Percentiles rank a stretch among this genome's conserved stretches.
Conservation (phyloP, 2,797 vertebrate species). For the Cygnus olor region DNA sequence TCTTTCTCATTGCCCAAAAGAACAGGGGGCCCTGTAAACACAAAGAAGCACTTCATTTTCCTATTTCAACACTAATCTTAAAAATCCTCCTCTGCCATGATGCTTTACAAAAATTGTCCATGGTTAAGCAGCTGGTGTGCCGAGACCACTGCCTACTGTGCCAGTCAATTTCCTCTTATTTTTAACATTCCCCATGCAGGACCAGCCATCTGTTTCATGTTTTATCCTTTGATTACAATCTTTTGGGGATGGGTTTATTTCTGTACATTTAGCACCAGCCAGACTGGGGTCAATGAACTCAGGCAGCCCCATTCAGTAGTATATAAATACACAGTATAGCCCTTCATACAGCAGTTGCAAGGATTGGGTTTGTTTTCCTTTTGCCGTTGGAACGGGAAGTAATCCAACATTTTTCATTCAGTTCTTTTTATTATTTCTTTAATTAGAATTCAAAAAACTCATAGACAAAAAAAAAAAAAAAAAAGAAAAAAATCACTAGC, state of each 20-base stretch:
- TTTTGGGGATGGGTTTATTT: conserved; percentile 63
- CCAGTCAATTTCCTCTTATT: conserved; percentile 70
- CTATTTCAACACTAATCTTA: neutral
- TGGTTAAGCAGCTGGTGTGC: conserved; percentile 54
- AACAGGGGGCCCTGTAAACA: neutral
- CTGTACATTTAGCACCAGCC: conserved; percentile 36
- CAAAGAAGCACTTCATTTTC: neutral
- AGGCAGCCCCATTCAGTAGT: conserved; percentile 29
- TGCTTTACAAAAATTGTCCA: conserved; percentile 14
- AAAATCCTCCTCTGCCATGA: conserved; percentile 14
- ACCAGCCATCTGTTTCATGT: conserved; percentile 63
- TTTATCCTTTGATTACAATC: conserved; percentile 55
- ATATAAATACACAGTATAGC: conserved; percentile 30
- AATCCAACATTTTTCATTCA: neutral
- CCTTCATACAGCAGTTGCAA: neutral
- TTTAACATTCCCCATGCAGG: conserved; percentile 57
- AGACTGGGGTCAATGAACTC: conserved; percentile 39
- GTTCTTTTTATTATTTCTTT: neutral
- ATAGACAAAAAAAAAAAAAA: neutral
- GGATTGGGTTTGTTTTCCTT: neutral
- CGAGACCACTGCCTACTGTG: conserved; percentile 60
- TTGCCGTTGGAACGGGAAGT: conserved; percentile 7
- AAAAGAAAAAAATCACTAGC: neutral
- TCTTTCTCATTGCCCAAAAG: neutral
- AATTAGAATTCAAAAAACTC: neutral